phyloP scores from a whole-genome alignment of 1,140 invertebrate species.

The Drosophila ficusphila region DNA sequence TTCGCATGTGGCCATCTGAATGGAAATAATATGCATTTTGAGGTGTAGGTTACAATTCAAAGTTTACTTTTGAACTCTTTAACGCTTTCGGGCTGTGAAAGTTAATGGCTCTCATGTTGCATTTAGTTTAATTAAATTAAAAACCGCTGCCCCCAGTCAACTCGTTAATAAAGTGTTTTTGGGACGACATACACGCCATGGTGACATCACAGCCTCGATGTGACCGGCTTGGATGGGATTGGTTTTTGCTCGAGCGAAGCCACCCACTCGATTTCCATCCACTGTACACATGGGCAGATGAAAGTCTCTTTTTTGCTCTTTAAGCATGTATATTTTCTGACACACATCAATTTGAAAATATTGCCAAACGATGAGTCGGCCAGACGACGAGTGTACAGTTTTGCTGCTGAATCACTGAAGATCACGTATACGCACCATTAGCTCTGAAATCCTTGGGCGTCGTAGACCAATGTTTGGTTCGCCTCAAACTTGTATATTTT shows the following conservation, averaged over 20 bases:
- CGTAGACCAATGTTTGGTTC: slow-evolving; percentile 57
- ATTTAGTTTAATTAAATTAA: slow-evolving; percentile 70
- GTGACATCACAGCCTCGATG: slow-evolving; percentile 64
- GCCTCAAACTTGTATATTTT: slow-evolving; percentile 48
- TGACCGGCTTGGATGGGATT: slow-evolving; percentile 51
- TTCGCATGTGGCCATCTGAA: too few relatives aligned
- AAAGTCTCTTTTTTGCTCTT: slow-evolving; percentile 52
- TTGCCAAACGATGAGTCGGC: slow-evolving; percentile 69
- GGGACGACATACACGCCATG: slow-evolving; percentile 54
- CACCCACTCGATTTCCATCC: slow-evolving; percentile 49
- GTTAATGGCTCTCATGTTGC: slow-evolving; percentile 37
- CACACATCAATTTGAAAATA: slow-evolving; percentile 51
- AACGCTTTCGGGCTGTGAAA: neutral
- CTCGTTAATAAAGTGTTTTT: slow-evolving; percentile 59
- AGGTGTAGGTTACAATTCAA: neutral
- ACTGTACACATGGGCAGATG: slow-evolving; percentile 28
- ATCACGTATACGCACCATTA: slow-evolving; percentile 74
- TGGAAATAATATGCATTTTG: neutral
- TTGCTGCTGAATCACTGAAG: slow-evolving; percentile 64
- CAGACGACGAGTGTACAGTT: slow-evolving; percentile 22
- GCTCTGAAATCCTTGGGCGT: slow-evolving; percentile 68
- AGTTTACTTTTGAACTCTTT: neutral
- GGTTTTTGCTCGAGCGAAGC: slow-evolving; percentile 23
- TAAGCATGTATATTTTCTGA: slow-evolving; percentile 44
- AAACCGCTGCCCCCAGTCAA: slow-evolving; percentile 26